Conservation (phyloP, 2,888 invertebrate species). For the Eupithecia inturbata region DNA sequence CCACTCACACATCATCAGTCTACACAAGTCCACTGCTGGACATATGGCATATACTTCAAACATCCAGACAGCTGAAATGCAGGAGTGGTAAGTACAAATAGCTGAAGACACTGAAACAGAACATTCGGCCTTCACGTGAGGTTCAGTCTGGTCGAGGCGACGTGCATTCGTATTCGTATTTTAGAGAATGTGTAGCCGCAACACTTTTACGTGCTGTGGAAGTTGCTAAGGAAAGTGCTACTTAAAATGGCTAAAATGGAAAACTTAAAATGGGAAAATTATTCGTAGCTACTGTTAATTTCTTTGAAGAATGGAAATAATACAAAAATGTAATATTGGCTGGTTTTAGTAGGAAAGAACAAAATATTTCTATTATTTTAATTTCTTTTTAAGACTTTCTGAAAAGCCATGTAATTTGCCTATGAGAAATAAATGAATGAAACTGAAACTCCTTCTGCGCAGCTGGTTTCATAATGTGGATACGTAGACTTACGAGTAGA, state of each 20-base stretch:
- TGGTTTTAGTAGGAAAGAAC: no score
- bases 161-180: background rate
- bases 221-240: background rate
- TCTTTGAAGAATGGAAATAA: background rate
- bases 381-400: no score
- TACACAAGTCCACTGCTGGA: no score
- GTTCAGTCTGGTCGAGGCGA: background rate
- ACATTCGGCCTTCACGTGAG: background rate
- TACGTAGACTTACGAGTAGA: no score
- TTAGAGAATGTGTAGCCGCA: background rate
- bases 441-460: no score
- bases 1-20: no score
- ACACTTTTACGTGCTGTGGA: background rate
- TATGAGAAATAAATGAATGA: no score
- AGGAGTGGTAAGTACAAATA: background rate
- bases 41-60: no score
- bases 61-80: background rate
- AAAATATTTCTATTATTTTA: no score
- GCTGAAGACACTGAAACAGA: background rate
- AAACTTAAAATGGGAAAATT: background rate
- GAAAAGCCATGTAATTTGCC: no score
- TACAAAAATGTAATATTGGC: no score
- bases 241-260: background rate
- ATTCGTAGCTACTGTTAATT: background rate
- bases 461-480: no score